Base-by-base conservation (phyloP, 2,797 vertebrate genomes). In the Myioborus miniatus region DNA sequence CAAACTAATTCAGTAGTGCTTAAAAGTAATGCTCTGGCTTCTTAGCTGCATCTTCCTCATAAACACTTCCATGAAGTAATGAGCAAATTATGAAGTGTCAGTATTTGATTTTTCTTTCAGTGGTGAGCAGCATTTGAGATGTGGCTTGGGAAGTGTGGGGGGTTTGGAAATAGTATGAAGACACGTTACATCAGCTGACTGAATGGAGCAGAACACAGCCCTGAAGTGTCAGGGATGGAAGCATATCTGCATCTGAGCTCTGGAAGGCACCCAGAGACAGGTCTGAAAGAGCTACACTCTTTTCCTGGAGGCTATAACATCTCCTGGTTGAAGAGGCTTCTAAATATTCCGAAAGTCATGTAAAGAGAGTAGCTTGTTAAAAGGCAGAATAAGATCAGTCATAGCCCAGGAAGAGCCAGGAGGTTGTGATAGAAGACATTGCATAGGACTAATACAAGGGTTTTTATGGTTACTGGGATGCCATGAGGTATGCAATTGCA, bases 271-370 rank as follows among this genome's bases (percentile, higher is more conserved):
- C 27, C 18, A 53, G 52, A 93, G 43, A 80, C 63, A 60, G 34
- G 20, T 56, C 64, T 93, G 3, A 89, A 81, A 72, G 56, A 87
- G 21, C 41, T 79, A 26, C 49, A 41, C 20, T 55, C 55, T 88
- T 72, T 89, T 92, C 39, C 90, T 87, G 70, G 74, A 90, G 89
- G 74, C 90, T 90, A 6, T 86, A 90, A 68, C 50, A 69, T 69
- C 74, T 86, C 53, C 74, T 84, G 23, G 39, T 72, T 82, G 67
- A 90, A 82, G 59, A 82, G 16, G 24, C 18, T 89, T 64, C 81
- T 79, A 50, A 96, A 93, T 92, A 82, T 47, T 82, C 63, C 2
- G 5, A 27, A 92, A 92, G 44, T n/a, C 37, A 32, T 23, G 27
- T 59, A 52, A 91, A 89, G 29, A 76, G 29, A 76, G 39, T 22